These are phyloP conservation scores for Zootoca vivipara DNA, from an alignment of 2,113 vertebrate species.

Conservation along the genomic window DNA sequence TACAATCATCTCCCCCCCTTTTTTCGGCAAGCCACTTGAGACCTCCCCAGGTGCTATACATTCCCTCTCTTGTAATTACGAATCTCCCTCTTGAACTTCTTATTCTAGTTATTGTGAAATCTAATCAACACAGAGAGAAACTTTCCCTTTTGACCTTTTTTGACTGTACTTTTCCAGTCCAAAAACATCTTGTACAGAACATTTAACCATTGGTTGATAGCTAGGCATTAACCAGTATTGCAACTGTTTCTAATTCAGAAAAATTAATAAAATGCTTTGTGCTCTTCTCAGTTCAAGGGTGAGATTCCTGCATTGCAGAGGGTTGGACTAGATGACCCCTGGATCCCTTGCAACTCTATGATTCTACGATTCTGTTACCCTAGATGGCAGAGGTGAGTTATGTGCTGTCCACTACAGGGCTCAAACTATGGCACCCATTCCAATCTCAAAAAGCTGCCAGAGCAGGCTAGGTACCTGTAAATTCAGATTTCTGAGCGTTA, in stretches of 20 bases:
- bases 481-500: neutral
- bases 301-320: too few relatives aligned
- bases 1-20: conserved; percentile 25
- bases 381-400: neutral
- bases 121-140: conserved; percentile 22
- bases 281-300: conserved; percentile 8
- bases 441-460: accelerated
- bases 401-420: neutral
- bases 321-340: too few relatives aligned
- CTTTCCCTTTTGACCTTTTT: conserved; percentile 23
- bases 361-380: neutral
- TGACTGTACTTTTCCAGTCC: neutral
- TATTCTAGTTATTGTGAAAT: conserved; percentile 30
- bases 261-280: neutral
- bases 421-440: neutral
- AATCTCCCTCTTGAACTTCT: conserved; percentile 22
- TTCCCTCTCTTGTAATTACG: conserved; percentile 42
- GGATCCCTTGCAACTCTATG: too few relatives aligned
- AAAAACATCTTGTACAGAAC: conserved; percentile 19
- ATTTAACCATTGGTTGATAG: neutral
- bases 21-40: conserved; percentile 34
- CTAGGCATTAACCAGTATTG: neutral
- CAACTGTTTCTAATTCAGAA: neutral
- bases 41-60: conserved; percentile 22
- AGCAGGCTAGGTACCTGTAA: too few relatives aligned